Conservation (phyloP, 2,888 invertebrate genomes). For the Rhodophaea formosa region DNA sequence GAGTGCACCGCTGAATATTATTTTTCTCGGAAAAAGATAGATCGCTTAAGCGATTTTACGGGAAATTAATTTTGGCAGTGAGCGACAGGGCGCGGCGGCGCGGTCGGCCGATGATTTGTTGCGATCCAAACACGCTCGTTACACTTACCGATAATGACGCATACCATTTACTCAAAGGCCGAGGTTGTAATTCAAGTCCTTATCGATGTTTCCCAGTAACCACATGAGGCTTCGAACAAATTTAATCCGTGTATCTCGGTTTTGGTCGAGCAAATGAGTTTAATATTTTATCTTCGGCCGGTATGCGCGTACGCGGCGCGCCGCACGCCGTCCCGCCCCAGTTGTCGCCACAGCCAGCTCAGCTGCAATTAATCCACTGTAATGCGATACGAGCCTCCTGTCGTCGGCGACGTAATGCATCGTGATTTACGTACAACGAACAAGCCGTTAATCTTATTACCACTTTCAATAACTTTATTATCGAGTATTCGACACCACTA, state of each 20-base stretch:
- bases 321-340: conserved; percentile 39
- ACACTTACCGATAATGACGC: conserved; percentile 68
- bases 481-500: conserved; percentile 51
- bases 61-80: conserved; percentile 76
- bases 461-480: conserved; percentile 80
- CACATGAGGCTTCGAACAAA: conserved; percentile 42
- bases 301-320: conserved; percentile 43
- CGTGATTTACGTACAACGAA: conserved; percentile 75
- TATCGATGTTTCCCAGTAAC: conserved; percentile 55
- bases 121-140: conserved; percentile 61
- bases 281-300: conserved; percentile 26
- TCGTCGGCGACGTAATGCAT: conserved; percentile 76
- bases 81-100: conserved; percentile 63
- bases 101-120: conserved; percentile 63
- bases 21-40: conserved; percentile 74
- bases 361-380: conserved; percentile 75
- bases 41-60: conserved; percentile 76
- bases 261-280: conserved; percentile 22
- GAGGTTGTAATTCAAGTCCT: conserved; percentile 57
- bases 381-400: conserved; percentile 74
- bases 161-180: conserved; percentile 66
- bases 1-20: conserved; percentile 59
- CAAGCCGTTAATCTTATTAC: conserved; percentile 79
- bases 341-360: conserved; percentile 60
- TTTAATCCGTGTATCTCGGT: conserved; percentile 34